phyloP scores from a whole-genome alignment of 35 echinoderm and acorn worm species.

The Chiridota heheva region DNA sequence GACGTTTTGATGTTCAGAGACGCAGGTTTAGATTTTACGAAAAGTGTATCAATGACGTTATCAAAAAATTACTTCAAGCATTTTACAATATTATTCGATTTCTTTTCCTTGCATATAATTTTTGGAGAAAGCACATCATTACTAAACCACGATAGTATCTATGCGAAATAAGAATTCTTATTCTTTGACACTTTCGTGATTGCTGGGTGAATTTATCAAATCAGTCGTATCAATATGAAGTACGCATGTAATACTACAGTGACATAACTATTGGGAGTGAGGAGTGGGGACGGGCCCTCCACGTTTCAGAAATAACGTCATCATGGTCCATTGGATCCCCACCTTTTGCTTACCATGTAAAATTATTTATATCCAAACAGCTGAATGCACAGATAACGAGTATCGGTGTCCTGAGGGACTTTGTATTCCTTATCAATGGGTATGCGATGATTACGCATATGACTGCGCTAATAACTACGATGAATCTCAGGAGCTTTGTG shows the following conservation, averaged over 20 bases:
- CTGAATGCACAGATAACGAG: slow-evolving; percentile 24
- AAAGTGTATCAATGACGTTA: neutral
- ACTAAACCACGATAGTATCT: too few species aligned
- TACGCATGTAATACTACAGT: neutral
- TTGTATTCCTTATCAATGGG: slow-evolving; percentile 48
- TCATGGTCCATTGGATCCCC: too few species aligned
- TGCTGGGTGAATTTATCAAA: neutral
- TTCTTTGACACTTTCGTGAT: neutral
- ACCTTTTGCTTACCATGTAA: neutral
- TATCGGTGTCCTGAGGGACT: slow-evolving; percentile 77
- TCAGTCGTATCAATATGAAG: neutral
- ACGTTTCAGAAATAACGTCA: too few species aligned
- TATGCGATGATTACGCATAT: slow-evolving; percentile 71
- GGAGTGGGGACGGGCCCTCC: too few species aligned
- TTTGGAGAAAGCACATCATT: too few species aligned
- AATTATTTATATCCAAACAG: neutral
- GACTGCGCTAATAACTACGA: slow-evolving; percentile 73
- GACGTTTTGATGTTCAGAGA: neutral
- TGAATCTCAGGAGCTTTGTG: slow-evolving; percentile 63
- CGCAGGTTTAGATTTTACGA: neutral
- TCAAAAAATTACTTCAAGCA: neutral
- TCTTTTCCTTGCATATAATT: too few species aligned
- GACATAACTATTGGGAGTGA: too few species aligned
- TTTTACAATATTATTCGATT: too few species aligned
- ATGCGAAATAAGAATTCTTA: too few species aligned